Evolutionary conservation across 2,888 invertebrate genomes (phyloP).

Genomic region (Platerodrilus igneus): DNA sequence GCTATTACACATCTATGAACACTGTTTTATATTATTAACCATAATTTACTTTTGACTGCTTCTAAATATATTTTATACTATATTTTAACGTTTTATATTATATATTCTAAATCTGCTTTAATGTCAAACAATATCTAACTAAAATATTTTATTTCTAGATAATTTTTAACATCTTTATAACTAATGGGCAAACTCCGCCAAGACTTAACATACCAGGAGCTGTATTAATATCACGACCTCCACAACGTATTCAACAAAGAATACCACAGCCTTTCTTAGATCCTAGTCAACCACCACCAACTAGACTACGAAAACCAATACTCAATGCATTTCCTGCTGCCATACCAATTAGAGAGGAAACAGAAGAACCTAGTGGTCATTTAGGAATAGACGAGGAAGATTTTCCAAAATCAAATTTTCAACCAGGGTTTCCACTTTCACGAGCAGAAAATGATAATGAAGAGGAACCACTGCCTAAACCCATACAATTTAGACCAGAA

Average conservation of each 20-base stretch:
- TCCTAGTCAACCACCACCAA: constrained; percentile 44
- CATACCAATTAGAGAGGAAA: constrained; percentile 45
- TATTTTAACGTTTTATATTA: no score
- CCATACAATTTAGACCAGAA: constrained; percentile 41
- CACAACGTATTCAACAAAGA: constrained; percentile 42
- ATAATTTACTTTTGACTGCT: no score
- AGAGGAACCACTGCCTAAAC: constrained; percentile 24
- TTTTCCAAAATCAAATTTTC: constrained; percentile 36
- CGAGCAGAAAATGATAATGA: constrained; percentile 6
- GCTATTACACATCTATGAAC: no score
- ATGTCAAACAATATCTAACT: no score
- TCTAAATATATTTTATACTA: no score
- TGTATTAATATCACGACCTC: constrained; percentile 45
- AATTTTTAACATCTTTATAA: constrained; percentile 21
- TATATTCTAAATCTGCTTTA: no score
- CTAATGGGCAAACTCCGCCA: constrained; percentile 57
- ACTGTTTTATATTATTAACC: no score
- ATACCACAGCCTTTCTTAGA: constrained; percentile 31
- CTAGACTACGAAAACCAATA: constrained; percentile 43
- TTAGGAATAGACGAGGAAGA: constrained; percentile 38
- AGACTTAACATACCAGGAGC: constrained; percentile 65
- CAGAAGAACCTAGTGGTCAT: constrained; percentile 42
- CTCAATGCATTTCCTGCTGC: constrained; percentile 41
- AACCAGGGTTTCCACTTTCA: constrained; percentile 30
- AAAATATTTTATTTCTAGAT: constrained; percentile 26